Percentiles rank a stretch among this genome's conserved stretches.
Evolutionary conservation across 2,797 vertebrate genomes (phyloP).

Genomic region (Typhlichthys subterraneus): DNA sequence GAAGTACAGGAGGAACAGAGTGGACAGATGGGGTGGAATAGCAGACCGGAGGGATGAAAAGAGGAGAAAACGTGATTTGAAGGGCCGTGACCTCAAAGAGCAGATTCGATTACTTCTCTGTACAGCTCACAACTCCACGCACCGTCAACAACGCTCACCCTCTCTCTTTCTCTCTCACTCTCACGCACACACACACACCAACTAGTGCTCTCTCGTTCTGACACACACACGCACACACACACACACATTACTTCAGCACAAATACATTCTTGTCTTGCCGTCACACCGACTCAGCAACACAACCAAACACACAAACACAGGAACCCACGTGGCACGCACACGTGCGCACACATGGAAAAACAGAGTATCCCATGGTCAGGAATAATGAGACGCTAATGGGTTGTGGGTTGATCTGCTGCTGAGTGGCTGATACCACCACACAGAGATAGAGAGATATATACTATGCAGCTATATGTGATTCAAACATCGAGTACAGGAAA

Average conservation of each 20-base stretch:
- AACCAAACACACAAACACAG: neutral
- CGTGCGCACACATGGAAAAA: neutral
- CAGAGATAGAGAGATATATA: neutral
- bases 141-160: constrained; percentile 6
- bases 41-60: neutral
- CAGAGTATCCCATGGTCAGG: constrained; percentile 15
- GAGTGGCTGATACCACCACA: constrained; percentile 21
- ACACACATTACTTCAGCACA: neutral
- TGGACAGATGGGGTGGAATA: too few relatives aligned
- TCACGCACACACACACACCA: constrained; percentile 1
- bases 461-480: too few relatives aligned
- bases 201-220: neutral
- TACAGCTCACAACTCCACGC: neutral
- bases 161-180: constrained; percentile 1
- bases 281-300: neutral
- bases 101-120: constrained; percentile 4
- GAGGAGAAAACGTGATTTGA: neutral
- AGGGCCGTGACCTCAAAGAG: constrained; percentile 10
- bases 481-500: too few relatives aligned
- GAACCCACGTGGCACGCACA: neutral
- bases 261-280: neutral
- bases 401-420: constrained; percentile 19
- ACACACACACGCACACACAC: neutral
- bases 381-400: constrained; percentile 38
- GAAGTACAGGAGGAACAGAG: too few relatives aligned